These are phyloP conservation scores for Musca vetustissima DNA, from an alignment of 1,140 invertebrate species.

Conservation along the genomic window DNA sequence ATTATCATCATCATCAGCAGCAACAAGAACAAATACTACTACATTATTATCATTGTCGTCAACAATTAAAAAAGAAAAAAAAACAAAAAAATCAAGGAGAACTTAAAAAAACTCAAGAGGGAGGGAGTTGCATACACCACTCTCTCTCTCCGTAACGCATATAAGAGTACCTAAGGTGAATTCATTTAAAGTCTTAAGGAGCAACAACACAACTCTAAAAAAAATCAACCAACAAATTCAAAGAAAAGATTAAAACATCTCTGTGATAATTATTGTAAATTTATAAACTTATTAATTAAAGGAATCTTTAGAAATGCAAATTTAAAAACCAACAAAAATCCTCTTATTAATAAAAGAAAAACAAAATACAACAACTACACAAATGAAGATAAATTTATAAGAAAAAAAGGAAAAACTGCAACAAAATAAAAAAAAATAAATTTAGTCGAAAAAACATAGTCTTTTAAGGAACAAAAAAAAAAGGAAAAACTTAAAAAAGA, in stretches of 20 bases:
- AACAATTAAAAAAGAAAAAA: no score
- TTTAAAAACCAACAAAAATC: slow-evolving; percentile 32
- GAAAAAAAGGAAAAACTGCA: slow-evolving; percentile 19
- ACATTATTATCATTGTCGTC: no score
- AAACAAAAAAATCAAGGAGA: no score
- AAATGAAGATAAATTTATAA: slow-evolving; percentile 32
- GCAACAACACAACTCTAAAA: slow-evolving; percentile 35
- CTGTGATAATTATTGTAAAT: slow-evolving; percentile 57
- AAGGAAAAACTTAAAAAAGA: slow-evolving; percentile 36
- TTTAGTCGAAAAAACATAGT: slow-evolving; percentile 25
- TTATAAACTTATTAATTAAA: slow-evolving; percentile 47
- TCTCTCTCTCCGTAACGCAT: no score
- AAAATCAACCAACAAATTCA: slow-evolving; percentile 41
- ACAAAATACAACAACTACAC: not conserved
- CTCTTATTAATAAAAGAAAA: slow-evolving; percentile 29
- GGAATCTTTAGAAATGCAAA: slow-evolving; percentile 24
- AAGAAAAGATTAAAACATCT: slow-evolving; percentile 50
- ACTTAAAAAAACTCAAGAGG: no score
- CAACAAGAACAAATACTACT: no score
- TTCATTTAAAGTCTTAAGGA: not conserved
- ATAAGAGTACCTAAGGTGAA: slow-evolving; percentile 4
- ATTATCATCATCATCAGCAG: no score
- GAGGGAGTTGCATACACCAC: no score
- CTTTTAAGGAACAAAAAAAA: slow-evolving; percentile 31
- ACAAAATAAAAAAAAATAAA: slow-evolving; percentile 24